Percentiles rank a stretch among this genome's conserved stretches.
Evolutionary conservation across 2,113 vertebrate species (phyloP).

Genomic region (Genyomyrus donnyi): DNA sequence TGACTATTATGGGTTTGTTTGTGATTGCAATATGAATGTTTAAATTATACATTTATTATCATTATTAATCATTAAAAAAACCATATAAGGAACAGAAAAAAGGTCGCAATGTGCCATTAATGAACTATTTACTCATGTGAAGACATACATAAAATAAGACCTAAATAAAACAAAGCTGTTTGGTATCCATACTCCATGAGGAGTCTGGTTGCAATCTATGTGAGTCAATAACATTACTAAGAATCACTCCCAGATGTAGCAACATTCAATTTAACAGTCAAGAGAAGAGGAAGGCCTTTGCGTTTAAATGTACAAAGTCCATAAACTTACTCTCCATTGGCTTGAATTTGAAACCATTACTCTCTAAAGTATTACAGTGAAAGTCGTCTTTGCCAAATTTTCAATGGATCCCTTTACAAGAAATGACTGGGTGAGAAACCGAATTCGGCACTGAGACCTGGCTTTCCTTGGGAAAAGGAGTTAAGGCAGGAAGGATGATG

Average conservation of each 20-base stretch:
- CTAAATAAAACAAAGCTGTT: background rate
- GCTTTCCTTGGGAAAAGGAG: background rate
- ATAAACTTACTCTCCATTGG: background rate
- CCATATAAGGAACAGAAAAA: background rate
- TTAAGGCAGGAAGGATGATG: background rate
- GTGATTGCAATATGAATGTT: background rate
- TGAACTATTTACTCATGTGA: background rate
- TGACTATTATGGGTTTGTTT: background rate
- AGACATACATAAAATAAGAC: background rate
- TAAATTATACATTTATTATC: background rate
- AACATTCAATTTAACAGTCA: conserved; percentile 2
- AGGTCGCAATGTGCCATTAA: background rate
- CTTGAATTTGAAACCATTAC: background rate
- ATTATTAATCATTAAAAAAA: background rate
- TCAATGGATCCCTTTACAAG: background rate
- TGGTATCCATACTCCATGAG: background rate
- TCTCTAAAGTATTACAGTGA: background rate
- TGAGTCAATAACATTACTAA: background rate
- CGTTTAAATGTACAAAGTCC: conserved; percentile 3
- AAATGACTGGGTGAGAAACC: background rate
- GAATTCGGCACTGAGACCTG: background rate
- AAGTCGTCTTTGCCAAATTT: background rate
- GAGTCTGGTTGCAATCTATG: background rate
- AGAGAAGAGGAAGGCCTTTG: background rate
- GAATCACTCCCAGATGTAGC: background rate